Percentiles rank a stretch among this genome's conserved stretches.
Conservation (phyloP, 2,797 vertebrate genomes). For the Phrynocephalus guinanensis region DNA sequence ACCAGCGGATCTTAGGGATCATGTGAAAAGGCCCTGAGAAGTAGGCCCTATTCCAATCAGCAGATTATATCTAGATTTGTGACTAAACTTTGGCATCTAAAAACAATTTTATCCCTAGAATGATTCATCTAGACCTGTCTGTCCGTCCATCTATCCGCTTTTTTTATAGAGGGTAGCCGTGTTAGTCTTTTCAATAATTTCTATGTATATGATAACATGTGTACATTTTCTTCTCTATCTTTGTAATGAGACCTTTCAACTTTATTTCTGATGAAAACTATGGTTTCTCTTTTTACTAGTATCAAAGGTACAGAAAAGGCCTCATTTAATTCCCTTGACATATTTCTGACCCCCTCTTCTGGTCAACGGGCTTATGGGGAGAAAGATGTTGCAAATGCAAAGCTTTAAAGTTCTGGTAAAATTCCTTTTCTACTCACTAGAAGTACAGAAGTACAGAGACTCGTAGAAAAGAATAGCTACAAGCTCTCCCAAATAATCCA, state of each 20-base stretch:
- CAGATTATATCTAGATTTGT: background rate
- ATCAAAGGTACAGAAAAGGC: background rate
- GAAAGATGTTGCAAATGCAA: no score
- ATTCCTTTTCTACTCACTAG: no score
- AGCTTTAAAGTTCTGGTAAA: no score
- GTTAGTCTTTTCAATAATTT: no score
- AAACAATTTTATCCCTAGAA: background rate
- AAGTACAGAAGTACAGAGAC: no score
- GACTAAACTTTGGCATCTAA: background rate
- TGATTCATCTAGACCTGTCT: background rate
- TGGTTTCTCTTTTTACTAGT: background rate
- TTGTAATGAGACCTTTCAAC: no score
- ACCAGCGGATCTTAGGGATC: no score
- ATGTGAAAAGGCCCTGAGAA: no score
- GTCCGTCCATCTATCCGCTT: background rate
- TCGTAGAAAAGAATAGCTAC: no score
- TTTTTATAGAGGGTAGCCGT: background rate
- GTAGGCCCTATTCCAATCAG: background rate
- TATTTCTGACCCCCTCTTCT: background rate
- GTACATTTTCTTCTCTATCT: background rate
- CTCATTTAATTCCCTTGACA: background rate
- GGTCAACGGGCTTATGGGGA: background rate
- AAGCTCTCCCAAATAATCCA: no score
- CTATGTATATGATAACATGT: background rate
- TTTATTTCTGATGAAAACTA: background rate